These are phyloP conservation scores for Arctia plantaginis DNA, from an alignment of 2,888 invertebrate species.

Conservation along the genomic window DNA sequence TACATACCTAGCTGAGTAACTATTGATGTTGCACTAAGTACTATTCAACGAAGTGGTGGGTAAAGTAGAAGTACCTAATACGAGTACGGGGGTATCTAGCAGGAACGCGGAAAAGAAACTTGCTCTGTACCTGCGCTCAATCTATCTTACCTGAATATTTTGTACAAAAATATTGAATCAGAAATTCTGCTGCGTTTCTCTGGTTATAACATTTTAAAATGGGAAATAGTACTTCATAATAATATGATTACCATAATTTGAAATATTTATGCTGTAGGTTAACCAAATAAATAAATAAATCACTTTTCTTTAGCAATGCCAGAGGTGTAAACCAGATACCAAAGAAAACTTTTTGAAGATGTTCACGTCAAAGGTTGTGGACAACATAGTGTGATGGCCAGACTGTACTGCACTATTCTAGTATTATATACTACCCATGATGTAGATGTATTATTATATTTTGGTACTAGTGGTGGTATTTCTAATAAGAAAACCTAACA, in stretches of 20 bases:
- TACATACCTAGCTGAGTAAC: too few species aligned
- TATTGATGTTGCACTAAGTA: too few species aligned
- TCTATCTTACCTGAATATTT: conserved; percentile 1
- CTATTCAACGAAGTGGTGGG: too few species aligned
- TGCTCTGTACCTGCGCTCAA: background rate
- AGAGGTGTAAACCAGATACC: background rate
- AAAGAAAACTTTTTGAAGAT: background rate
- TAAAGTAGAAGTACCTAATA: background rate
- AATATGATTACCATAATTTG: too few species aligned
- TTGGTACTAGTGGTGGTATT: too few species aligned
- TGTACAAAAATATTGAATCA: background rate
- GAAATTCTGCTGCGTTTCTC: too few species aligned
- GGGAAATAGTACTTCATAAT: background rate
- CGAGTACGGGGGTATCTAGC: background rate
- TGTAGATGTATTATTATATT: background rate
- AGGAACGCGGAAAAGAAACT: conserved; percentile 1
- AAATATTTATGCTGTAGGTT: too few species aligned
- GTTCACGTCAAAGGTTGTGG: background rate
- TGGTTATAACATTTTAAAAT: conserved; percentile 4
- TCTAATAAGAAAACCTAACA: background rate
- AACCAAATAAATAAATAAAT: too few species aligned
- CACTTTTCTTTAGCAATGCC: conserved; percentile 4
- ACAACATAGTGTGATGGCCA: background rate
- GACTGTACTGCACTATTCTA: background rate
- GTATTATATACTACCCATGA: background rate